Percentiles rank a stretch among this genome's conserved stretches.
These are phyloP conservation scores for Microcebus tavaratra DNA, from an alignment of 2,113 vertebrate genomes.

Conservation along the genomic window DNA sequence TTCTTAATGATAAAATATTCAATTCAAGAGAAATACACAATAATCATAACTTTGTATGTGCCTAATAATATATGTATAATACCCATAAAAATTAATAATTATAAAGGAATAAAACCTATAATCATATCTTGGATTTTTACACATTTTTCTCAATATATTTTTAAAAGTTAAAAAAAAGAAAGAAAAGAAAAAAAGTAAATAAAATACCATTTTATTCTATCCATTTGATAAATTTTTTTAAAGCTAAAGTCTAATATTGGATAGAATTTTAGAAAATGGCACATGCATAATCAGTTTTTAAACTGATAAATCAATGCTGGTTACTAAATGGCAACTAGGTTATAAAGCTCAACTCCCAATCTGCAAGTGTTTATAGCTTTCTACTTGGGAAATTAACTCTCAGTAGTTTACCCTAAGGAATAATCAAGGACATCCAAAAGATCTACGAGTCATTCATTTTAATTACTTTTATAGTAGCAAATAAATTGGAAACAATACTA, in stretches of 20 bases:
- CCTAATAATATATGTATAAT: not conserved
- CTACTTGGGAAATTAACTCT: not conserved
- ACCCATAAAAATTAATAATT: not conserved
- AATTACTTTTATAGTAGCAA: not conserved
- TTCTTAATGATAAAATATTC: not conserved
- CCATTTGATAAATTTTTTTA: not conserved
- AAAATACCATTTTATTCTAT: not conserved
- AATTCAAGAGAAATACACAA: not conserved
- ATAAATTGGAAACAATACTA: not conserved
- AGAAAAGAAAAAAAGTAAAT: not conserved
- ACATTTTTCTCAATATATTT: not conserved
- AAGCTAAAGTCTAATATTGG: not conserved
- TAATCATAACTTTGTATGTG: not conserved
- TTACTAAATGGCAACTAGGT: not conserved
- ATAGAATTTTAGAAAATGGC: not conserved
- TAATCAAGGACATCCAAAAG: not conserved
- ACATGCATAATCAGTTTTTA: not conserved
- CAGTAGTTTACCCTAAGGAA: not conserved
- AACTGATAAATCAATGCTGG: not conserved
- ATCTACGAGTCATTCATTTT: not conserved
- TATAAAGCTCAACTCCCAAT: not conserved
- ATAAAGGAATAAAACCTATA: not conserved
- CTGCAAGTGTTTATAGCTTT: not conserved
- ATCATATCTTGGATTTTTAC: not conserved
- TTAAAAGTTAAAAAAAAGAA: not conserved